A percentile compares a stretch with the other conserved stretches of the same genome.
Evolutionary conservation across 1,140 invertebrate species (phyloP).

Genomic region (Euschistus heros): DNA sequence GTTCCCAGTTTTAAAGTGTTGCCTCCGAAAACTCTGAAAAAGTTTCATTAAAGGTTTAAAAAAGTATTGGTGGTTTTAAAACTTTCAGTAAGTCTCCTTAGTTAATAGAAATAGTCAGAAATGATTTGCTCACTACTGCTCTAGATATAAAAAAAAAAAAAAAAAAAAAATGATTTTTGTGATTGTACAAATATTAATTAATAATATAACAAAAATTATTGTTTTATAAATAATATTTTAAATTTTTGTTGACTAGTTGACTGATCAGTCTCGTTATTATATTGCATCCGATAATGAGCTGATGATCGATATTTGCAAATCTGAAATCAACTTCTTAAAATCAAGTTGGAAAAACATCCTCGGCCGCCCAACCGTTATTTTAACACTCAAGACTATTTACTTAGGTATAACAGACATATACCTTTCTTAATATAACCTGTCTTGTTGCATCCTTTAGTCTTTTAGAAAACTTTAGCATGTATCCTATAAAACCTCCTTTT

Average conservation of each 20-base stretch:
- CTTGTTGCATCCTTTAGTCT: constrained; percentile 1
- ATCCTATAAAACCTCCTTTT: neutral
- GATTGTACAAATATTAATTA: too few relatives aligned
- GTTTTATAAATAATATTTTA: constrained; percentile 22
- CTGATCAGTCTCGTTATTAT: constrained; percentile 91
- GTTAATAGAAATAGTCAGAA: too few relatives aligned
- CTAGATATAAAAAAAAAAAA: too few relatives aligned
- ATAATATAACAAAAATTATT: too few relatives aligned
- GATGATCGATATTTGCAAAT: constrained; percentile 94
- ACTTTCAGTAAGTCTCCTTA: too few relatives aligned
- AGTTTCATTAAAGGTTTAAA: too few relatives aligned
- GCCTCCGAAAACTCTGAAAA: too few relatives aligned
- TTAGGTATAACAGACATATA: constrained; percentile 59
- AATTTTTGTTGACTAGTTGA: constrained; percentile 56
- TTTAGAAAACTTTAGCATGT: neutral
- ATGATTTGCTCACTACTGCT: too few relatives aligned
- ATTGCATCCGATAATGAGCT: constrained; percentile 92
- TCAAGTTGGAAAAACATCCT: constrained; percentile 91
- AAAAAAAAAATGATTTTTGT: too few relatives aligned
- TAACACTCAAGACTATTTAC: constrained; percentile 78
- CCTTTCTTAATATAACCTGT: neutral
- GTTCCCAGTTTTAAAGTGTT: too few relatives aligned
- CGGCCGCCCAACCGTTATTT: constrained; percentile 78
- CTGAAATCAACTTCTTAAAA: constrained; percentile 92
- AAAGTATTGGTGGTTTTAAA: too few relatives aligned